Base-by-base conservation (phyloP, 2,113 vertebrate species). In the Pithys albifrons region DNA sequence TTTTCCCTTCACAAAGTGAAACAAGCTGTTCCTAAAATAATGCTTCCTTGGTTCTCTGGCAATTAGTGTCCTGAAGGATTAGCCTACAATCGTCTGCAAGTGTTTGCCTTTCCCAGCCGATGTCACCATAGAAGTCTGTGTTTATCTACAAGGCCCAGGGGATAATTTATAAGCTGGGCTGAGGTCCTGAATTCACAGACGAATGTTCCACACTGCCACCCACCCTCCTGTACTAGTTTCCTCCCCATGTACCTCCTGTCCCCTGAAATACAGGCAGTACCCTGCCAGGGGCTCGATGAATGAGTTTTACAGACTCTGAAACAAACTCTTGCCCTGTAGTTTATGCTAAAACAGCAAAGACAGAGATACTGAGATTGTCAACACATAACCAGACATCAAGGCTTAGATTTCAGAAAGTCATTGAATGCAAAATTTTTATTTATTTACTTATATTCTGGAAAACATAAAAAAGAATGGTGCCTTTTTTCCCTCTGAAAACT, bases 111-210 rank as follows among this genome's bases (percentile, higher is more conserved):
- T 96, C 90, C 89, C 69, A 92, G 64, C 19, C 59, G 2, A 67
- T 87, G 72, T 80, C 94, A 89, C 88, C 52, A 46, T 37, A 82
- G 88, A 92, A 95, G 79, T 78, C 87, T 92, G n/a, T 95, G 91
- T 92, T 97, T 97, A 95, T 52, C 80, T 89, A 92, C 85, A 95
- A 94, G 91, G 57, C 52, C 61, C 88, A 54, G 46, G 57, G 54
- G 75, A 90, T 81, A 92, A 90, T 93, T 85, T 91, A 96, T 94
- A 95, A 78, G 57, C 71, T 70, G 51, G 54, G 48, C n/a, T 78
- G 74, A 91, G 75, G 58, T 89, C 31, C 48, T 73, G 43, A 18
- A 64, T 93, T 89, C 70, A 76, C 43, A 88, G 57, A 81, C 83
- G 90, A 78, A 85, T 45, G 59, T 77, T 91, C 43, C 51, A 48